Base-by-base conservation (phyloP, 2,888 invertebrate genomes). In the Micropterix aruncella region DNA sequence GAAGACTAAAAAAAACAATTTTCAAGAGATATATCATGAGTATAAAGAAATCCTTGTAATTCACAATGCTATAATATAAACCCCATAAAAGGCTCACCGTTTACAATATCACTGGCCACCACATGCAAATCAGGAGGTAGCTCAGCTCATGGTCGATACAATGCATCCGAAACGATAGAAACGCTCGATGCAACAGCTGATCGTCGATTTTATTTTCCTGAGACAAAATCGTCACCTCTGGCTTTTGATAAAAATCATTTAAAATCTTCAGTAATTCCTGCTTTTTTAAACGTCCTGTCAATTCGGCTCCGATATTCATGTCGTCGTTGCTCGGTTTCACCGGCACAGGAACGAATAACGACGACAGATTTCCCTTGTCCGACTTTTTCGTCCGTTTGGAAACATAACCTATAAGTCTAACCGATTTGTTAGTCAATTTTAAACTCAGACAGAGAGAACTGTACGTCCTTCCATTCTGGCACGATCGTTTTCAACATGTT, bases 111-210 rank as follows among this genome's bases (percentile, higher is more conserved):
- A 68, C 89, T 92, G 45, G 94, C 75, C 3, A 82, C 79, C 39
- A 96, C 80, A 60, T 96, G 94, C 50, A 96, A 71, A 63, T 95
- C 95, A 2, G 83, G 83, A 2, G 93, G 90, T 50, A 99, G 70
- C n/a, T n/a, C n/a, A n/a, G n/a, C 56, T 86, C 78, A n/a, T 88
- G 82, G 61, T 91, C 88, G 49, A 92, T 67, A 58, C 94, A 95
- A 62, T 81, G 91, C 53, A 83, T 76, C 48, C 92, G 75, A 61
- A 97, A 97, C 50, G 88, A 89, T 5, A 84, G 74, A 60, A 89
- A 90, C 0, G 91, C 88, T 60, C 92, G 86, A 59, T 87, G 87
- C 58, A 89, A 84, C 37, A 97, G 65, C 57, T 84, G 82, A 54
- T 80, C 90, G 51, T 72, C 71, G 48, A 72, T 56, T 44, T 95